These are phyloP conservation scores for Tromatobia lineatoria DNA, from an alignment of 2,888 invertebrate genomes.

Conservation along the genomic window DNA sequence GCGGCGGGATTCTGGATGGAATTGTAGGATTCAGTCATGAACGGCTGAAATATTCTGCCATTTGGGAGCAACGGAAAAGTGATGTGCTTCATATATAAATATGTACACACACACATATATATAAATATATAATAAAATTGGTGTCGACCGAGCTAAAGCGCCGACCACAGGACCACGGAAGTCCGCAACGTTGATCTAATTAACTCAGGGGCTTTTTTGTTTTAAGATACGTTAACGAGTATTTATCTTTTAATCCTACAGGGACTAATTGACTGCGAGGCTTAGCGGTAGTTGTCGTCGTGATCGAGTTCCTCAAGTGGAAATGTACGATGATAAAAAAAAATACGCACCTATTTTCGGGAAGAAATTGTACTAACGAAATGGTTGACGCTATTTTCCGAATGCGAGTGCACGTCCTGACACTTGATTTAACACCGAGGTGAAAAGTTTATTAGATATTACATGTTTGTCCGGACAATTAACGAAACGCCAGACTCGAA, in stretches of 20 bases:
- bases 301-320: slow-evolving; percentile 47
- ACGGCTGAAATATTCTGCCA: slow-evolving; percentile 10
- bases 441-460: slow-evolving; percentile 58
- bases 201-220: slow-evolving; percentile 75
- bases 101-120: neutral
- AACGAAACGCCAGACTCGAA: neutral
- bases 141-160: slow-evolving; percentile 43
- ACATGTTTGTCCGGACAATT: neutral
- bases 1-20: slow-evolving; percentile 12
- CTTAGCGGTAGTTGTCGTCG: slow-evolving; percentile 56
- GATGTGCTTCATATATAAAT: neutral
- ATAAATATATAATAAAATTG: too few species aligned
- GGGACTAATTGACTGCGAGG: slow-evolving; percentile 80
- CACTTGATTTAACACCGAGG: neutral
- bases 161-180: slow-evolving; percentile 56
- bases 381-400: slow-evolving; percentile 6
- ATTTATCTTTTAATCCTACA: slow-evolving; percentile 81
- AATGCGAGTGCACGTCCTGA: neutral
- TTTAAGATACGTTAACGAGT: slow-evolving; percentile 81
- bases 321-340: slow-evolving; percentile 71
- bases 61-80: slow-evolving; percentile 18
- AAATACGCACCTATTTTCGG: slow-evolving; percentile 72
- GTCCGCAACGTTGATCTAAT: slow-evolving; percentile 74
- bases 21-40: slow-evolving; percentile 39
- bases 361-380: slow-evolving; percentile 32